Conservation (phyloP, 2,888 invertebrate species). For the Willowsia nigromaculata region DNA sequence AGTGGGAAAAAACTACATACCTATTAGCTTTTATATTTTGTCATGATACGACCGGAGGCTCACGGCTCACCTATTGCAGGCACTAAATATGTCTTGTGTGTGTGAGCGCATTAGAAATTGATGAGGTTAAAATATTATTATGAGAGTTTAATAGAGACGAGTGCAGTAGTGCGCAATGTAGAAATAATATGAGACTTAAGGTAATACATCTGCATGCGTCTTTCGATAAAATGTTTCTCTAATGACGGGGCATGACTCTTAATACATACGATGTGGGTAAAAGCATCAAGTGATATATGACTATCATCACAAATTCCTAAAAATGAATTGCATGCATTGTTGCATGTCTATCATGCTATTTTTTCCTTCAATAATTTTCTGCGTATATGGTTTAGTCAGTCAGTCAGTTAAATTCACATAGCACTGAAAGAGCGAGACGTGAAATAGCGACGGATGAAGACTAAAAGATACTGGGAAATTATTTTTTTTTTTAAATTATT, state of each 20-base stretch:
- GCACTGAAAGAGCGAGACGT: not conserved
- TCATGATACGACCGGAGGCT: conserved; percentile 60
- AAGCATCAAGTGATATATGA: conserved; percentile 5
- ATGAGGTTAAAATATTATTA: conserved; percentile 40
- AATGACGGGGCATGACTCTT: not conserved
- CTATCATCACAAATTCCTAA: too few relatives aligned
- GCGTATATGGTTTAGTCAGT: conserved; percentile 19
- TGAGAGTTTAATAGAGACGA: conserved; percentile 31
- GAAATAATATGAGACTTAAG: too few relatives aligned
- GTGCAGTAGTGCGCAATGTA: not conserved
- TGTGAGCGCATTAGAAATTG: conserved; percentile 18
- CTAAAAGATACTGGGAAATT: not conserved
- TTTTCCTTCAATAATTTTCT: conserved; percentile 9
- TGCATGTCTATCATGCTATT: conserved; percentile 9
- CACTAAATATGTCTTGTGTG: not conserved
- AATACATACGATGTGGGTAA: not conserved
- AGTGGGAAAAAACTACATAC: conserved; percentile 34
- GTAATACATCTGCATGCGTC: too few relatives aligned
- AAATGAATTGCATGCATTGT: conserved; percentile 14
- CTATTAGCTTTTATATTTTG: not conserved
- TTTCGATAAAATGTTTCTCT: not conserved
- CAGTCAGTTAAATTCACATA: not conserved
- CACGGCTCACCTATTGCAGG: not conserved
- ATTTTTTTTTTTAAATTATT: not conserved
- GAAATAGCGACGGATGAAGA: not conserved